phyloP scores from a whole-genome alignment of 2,888 invertebrate species.

The Galeruca laticollis region DNA sequence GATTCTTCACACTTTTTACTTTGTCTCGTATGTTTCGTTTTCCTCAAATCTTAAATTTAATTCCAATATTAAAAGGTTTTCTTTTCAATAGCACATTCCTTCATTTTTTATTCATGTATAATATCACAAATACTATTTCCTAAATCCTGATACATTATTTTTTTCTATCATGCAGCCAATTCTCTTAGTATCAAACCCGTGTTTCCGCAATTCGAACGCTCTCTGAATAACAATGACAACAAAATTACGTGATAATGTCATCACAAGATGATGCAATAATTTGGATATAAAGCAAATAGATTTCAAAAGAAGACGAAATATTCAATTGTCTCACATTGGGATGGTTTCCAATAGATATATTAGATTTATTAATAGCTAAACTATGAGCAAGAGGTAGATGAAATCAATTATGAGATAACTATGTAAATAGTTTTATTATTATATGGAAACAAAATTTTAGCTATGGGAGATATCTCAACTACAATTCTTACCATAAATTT shows the following conservation, averaged over 20 bases:
- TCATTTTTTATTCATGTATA: neutral
- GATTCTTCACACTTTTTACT: too few species aligned
- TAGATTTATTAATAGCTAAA: too few species aligned
- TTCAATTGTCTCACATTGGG: too few species aligned
- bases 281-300: neutral
- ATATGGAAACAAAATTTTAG: too few species aligned
- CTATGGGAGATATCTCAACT: too few species aligned
- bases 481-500: too few species aligned
- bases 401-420: too few species aligned
- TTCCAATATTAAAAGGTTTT: neutral
- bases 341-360: too few species aligned
- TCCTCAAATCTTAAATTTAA: too few species aligned
- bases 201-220: neutral
- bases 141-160: constrained; percentile 11
- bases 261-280: constrained; percentile 4
- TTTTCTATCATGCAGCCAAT: neutral
- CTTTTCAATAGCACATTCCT: neutral
- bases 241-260: constrained; percentile 8
- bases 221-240: neutral
- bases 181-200: neutral
- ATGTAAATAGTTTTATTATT: too few species aligned
- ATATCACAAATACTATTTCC: neutral
- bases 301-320: neutral
- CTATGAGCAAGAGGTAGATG: too few species aligned
- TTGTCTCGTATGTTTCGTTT: too few species aligned